These are phyloP conservation scores for Exocentrus adspersus DNA, from an alignment of 2,888 invertebrate species.

Conservation along the genomic window DNA sequence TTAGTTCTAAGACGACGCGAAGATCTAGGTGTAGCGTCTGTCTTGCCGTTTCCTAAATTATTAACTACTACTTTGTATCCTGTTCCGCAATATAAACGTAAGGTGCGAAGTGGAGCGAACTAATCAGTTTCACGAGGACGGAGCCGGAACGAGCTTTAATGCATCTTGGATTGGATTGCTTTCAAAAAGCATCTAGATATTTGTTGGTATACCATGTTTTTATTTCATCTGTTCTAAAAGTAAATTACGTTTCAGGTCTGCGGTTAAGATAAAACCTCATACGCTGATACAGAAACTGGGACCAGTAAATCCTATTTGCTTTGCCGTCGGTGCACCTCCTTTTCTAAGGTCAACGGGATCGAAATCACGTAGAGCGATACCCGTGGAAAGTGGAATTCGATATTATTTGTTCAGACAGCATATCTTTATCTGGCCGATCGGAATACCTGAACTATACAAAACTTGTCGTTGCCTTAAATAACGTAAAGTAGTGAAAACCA, in stretches of 20 bases:
- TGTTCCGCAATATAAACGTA: neutral
- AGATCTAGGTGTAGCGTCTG: too few relatives aligned
- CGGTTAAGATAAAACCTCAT: too few relatives aligned
- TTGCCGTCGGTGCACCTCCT: neutral
- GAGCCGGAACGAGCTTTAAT: neutral
- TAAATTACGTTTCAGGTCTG: too few relatives aligned
- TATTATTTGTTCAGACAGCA: neutral
- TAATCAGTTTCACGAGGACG: neutral
- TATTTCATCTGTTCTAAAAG: too few relatives aligned
- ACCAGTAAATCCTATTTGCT: neutral
- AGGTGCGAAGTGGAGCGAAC: neutral
- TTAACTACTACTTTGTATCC: conserved; percentile 3
- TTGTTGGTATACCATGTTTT: too few relatives aligned
- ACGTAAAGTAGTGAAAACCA: too few relatives aligned
- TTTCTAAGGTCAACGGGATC: neutral
- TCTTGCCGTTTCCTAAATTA: neutral
- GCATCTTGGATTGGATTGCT: neutral
- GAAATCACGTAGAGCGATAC: conserved; percentile 2
- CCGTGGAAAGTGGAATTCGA: neutral
- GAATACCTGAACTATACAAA: neutral
- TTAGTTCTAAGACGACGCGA: too few relatives aligned
- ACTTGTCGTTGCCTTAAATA: too few relatives aligned
- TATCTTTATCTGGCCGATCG: neutral
- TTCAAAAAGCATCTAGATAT: neutral
- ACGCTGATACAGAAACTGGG: conserved; percentile 2